Evolutionary conservation across 2,113 vertebrate species (phyloP).

Genomic region (Hypomesus transpacificus): DNA sequence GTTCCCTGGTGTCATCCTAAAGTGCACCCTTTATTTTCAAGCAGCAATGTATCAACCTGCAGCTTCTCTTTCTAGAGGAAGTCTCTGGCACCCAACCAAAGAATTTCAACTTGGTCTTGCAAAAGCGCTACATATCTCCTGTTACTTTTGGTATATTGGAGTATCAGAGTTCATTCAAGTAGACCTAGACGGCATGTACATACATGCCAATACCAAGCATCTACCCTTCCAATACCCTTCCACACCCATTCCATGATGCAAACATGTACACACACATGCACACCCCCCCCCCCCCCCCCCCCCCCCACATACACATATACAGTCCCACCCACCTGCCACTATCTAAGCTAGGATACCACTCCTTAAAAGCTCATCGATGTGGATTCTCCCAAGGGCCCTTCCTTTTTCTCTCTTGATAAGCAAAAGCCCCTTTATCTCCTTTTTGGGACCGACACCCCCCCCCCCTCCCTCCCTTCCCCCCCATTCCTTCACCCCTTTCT

Average conservation of each 20-base stretch:
- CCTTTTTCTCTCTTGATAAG: constrained; percentile 27
- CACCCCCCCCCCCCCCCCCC: background rate
- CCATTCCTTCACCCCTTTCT: background rate
- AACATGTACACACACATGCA: background rate
- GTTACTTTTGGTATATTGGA: constrained; percentile 34
- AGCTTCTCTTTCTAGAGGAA: constrained; percentile 22
- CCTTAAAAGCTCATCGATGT: constrained; percentile 47
- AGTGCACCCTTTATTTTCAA: constrained; percentile 17
- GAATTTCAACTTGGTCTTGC: constrained; percentile 19
- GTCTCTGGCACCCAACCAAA: constrained; percentile 36
- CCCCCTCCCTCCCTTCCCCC: background rate
- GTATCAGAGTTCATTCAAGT: constrained; percentile 18
- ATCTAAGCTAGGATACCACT: constrained; percentile 41
- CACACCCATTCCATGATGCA: constrained; percentile 12
- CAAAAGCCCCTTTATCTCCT: constrained; percentile 30
- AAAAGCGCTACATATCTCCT: constrained; percentile 32
- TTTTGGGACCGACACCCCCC: constrained; percentile 43
- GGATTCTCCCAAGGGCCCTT: constrained; percentile 25
- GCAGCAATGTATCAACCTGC: constrained; percentile 28
- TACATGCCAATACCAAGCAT: background rate
- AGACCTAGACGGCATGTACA: constrained; percentile 1
- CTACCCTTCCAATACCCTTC: constrained; percentile 17
- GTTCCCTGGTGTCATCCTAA: constrained; percentile 24
- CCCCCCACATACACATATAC: background rate
- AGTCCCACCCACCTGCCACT: constrained; percentile 6